Evolutionary conservation across 2,888 invertebrate genomes (phyloP).

Genomic region (Apomyelois bistriatella): DNA sequence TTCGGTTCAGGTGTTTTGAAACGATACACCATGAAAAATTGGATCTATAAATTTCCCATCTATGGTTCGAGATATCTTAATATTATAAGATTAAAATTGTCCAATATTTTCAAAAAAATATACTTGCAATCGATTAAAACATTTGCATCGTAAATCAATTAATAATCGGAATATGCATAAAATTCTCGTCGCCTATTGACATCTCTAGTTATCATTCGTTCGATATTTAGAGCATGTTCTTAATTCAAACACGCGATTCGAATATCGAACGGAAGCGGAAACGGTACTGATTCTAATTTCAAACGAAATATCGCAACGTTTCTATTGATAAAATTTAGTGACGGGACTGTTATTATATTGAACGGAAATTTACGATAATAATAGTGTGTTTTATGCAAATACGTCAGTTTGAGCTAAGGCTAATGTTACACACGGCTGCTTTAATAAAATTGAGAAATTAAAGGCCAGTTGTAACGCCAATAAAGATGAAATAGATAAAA

Average conservation of each 20-base stretch:
- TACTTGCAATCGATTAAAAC: background rate
- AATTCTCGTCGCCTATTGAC: constrained; percentile 24
- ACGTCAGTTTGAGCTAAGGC: constrained; percentile 16
- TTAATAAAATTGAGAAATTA: constrained; percentile 4
- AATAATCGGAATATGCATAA: constrained; percentile 22
- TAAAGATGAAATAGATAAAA: constrained; percentile 10
- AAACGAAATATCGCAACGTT: constrained; percentile 73
- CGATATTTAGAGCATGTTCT: constrained; percentile 58
- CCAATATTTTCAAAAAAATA: background rate
- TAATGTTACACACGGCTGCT: background rate
- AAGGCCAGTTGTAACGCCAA: background rate
- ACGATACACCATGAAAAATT: constrained; percentile 16
- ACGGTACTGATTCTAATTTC: constrained; percentile 78
- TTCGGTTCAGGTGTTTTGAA: constrained; percentile 44
- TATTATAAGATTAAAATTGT: background rate
- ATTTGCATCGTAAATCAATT: constrained; percentile 9
- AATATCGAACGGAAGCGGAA: constrained; percentile 80
- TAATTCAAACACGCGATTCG: constrained; percentile 64
- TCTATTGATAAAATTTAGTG: constrained; percentile 75
- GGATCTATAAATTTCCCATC: constrained; percentile 6
- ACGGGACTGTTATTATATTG: constrained; percentile 67
- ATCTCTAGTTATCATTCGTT: constrained; percentile 49
- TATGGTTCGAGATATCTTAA: background rate
- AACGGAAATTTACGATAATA: constrained; percentile 74
- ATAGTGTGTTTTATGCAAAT: constrained; percentile 56